These are phyloP conservation scores for Heliconius cydno DNA, from an alignment of 2,888 invertebrate species.

Conservation along the genomic window DNA sequence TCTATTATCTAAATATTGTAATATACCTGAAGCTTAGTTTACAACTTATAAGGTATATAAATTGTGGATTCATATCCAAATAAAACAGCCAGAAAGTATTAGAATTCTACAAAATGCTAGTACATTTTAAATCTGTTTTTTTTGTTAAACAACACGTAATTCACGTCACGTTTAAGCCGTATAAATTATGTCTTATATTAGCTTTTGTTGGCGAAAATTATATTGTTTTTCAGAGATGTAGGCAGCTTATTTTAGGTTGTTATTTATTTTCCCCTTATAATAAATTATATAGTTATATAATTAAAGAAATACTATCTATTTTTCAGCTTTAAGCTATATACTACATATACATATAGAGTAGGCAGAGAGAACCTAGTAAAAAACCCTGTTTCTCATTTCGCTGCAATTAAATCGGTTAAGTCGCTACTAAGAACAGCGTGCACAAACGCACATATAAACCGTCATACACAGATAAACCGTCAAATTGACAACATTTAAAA, in stretches of 20 bases:
- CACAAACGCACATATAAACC: no score
- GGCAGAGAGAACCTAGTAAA: no score
- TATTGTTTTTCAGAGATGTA: background rate
- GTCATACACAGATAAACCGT: no score
- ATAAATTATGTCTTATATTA: background rate
- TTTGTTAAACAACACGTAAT: background rate
- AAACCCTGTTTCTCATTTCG: no score
- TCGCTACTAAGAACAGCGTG: no score
- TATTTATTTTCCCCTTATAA: background rate
- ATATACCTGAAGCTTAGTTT: background rate
- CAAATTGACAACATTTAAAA: no score
- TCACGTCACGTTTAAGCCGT: background rate
- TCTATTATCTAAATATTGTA: no score
- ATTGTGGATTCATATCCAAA: background rate
- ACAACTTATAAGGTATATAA: background rate
- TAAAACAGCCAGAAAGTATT: background rate
- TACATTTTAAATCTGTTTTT: background rate
- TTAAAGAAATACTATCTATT: background rate
- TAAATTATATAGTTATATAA: background rate
- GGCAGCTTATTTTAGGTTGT: background rate
- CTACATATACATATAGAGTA: no score
- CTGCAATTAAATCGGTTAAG: no score
- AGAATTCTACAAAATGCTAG: background rate
- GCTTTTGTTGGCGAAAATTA: conserved; percentile 1
- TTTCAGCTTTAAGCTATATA: background rate